phyloP scores from a whole-genome alignment of 2,113 vertebrate genomes.

The Bos javanicus region DNA sequence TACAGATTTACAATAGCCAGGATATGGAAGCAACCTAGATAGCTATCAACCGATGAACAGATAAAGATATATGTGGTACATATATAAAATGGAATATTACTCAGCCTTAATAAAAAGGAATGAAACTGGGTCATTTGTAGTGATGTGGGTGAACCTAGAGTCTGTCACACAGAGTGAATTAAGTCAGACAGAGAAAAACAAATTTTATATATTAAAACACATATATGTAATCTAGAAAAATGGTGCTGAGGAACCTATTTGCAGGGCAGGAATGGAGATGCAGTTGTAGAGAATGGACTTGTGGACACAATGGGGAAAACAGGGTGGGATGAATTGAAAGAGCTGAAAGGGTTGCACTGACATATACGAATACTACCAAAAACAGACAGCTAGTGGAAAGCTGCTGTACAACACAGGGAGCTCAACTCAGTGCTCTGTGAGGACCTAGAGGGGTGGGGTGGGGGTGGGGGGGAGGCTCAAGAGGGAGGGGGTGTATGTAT shows the following conservation, averaged over 20 bases:
- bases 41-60: not conserved
- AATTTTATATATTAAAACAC: not conserved
- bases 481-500: not conserved
- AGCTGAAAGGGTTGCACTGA: not conserved
- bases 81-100: not conserved
- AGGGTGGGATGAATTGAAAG: not conserved
- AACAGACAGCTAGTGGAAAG: not conserved
- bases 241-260: not conserved
- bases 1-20: not conserved
- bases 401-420: not conserved
- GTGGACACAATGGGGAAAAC: not conserved
- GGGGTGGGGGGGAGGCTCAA: not conserved
- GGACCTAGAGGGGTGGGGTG: not conserved
- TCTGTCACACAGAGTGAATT: not conserved
- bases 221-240: not conserved
- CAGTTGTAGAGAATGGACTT: not conserved
- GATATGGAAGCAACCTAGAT: not conserved
- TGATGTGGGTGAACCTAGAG: not conserved
- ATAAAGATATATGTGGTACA: not conserved
- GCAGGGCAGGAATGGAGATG: not conserved
- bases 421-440: not conserved
- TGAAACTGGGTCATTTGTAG: not conserved
- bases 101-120: not conserved
- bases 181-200: not conserved
- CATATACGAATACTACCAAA: not conserved